A percentile compares a stretch with the other conserved stretches of the same genome.
These are phyloP conservation scores for Ceratothoa steindachneri DNA, from an alignment of 2,888 invertebrate genomes.

Conservation along the genomic window DNA sequence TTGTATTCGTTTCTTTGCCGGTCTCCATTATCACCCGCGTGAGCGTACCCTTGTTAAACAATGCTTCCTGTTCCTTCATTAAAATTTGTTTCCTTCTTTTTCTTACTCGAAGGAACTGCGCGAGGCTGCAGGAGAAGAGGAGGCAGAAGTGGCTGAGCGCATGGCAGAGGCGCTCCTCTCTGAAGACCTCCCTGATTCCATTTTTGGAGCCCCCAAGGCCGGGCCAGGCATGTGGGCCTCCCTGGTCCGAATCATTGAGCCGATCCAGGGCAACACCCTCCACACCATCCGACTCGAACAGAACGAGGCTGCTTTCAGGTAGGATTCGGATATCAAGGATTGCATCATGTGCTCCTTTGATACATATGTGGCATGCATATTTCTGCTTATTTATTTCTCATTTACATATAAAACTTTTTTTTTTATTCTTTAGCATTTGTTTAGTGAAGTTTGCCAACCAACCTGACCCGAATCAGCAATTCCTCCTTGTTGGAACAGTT, in stretches of 20 bases:
- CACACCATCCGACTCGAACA: slow-evolving; percentile 79
- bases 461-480: slow-evolving; percentile 60
- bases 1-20: too few relatives aligned
- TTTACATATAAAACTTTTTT: background rate
- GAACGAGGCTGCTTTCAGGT: slow-evolving; percentile 92
- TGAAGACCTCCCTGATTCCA: slow-evolving; percentile 86
- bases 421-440: slow-evolving; percentile 60
- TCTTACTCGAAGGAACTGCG: slow-evolving; percentile 85
- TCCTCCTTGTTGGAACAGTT: slow-evolving; percentile 80
- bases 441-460: slow-evolving; percentile 72
- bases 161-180: slow-evolving; percentile 95
- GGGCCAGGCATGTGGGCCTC: slow-evolving; percentile 93
- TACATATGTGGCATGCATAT: background rate
- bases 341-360: background rate
- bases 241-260: slow-evolving; percentile 78
- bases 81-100: too few relatives aligned
- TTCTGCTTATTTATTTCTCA: background rate
- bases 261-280: slow-evolving; percentile 72
- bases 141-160: slow-evolving; percentile 90
- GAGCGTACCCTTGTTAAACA: too few relatives aligned
- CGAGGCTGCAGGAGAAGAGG: slow-evolving; percentile 92
- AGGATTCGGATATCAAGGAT: slow-evolving; percentile 21
- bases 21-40: too few relatives aligned
- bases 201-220: slow-evolving; percentile 94
- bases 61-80: too few relatives aligned